These are phyloP conservation scores for Sebastiscus albofasciatus DNA, from an alignment of 2,797 vertebrate genomes.

Conservation along the genomic window DNA sequence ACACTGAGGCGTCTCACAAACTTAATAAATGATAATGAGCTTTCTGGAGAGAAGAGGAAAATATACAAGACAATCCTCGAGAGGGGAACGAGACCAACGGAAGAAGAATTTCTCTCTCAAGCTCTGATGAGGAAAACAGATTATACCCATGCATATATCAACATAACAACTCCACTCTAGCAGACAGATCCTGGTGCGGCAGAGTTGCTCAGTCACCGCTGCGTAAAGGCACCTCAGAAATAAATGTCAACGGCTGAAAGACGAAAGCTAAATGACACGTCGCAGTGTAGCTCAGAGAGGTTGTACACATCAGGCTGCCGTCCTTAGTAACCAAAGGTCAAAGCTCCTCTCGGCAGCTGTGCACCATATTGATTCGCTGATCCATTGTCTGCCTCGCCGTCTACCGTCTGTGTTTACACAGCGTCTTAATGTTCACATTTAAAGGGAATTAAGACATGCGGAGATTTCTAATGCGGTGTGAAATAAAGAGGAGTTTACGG, in stretches of 20 bases:
- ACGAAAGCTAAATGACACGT: constrained; percentile 32
- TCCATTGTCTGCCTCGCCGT: constrained; percentile 27
- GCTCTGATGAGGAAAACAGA: constrained; percentile 16
- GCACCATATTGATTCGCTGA: constrained; percentile 56
- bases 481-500: neutral
- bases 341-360: constrained; percentile 48
- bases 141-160: neutral
- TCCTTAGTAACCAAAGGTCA: constrained; percentile 71
- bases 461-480: neutral
- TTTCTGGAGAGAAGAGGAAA: constrained; percentile 7
- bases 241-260: constrained; percentile 57
- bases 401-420: constrained; percentile 31
- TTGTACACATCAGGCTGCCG: constrained; percentile 44
- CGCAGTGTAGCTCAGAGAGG: constrained; percentile 37
- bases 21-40: constrained; percentile 10
- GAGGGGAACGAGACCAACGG: neutral
- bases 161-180: constrained; percentile 2
- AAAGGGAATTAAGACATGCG: constrained; percentile 23
- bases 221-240: constrained; percentile 31
- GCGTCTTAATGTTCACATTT: constrained; percentile 36
- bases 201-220: constrained; percentile 6
- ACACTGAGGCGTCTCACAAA: neutral
- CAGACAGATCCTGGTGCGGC: constrained; percentile 4
- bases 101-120: neutral
- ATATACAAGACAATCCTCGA: neutral